Percentiles rank a stretch among this genome's conserved stretches.
phyloP scores from a whole-genome alignment of 2,888 invertebrate genomes.

The Drosophila sordidula region DNA sequence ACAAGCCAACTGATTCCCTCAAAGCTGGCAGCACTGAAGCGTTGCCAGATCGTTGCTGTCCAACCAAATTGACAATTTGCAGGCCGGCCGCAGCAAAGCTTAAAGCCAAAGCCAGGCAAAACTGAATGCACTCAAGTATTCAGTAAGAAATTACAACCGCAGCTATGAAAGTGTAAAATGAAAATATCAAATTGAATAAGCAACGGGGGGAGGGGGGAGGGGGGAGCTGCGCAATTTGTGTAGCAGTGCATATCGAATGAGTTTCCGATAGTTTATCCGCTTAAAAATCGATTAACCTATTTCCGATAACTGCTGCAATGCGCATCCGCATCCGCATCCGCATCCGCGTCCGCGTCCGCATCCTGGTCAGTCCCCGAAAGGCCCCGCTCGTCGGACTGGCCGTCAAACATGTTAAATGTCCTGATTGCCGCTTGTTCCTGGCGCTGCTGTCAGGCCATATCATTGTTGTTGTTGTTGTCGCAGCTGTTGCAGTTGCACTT shows the following conservation, averaged over 20 bases:
- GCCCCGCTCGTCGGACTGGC: constrained; percentile 42
- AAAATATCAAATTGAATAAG: constrained; percentile 60
- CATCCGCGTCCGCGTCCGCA: constrained; percentile 31
- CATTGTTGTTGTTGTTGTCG: constrained; percentile 18
- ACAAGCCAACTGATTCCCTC: constrained; percentile 6
- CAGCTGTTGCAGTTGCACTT: constrained; percentile 32
- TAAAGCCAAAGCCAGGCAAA: constrained; percentile 14
- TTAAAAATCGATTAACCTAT: constrained; percentile 84
- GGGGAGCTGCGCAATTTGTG: constrained; percentile 44
- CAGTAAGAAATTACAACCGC: constrained; percentile 52
- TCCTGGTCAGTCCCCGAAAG: not conserved
- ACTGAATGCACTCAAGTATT: constrained; percentile 29
- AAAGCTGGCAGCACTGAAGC: constrained; percentile 4
- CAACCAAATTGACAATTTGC: constrained; percentile 22
- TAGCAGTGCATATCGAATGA: constrained; percentile 81
- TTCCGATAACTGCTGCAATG: constrained; percentile 84
- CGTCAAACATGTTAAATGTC: constrained; percentile 72
- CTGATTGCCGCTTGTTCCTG: constrained; percentile 39
- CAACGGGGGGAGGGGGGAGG: constrained; percentile 18
- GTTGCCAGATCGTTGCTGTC: constrained; percentile 9
- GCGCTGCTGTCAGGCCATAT: constrained; percentile 23
- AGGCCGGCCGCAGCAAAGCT: constrained; percentile 20
- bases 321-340: constrained; percentile 66
- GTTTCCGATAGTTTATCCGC: constrained; percentile 82
- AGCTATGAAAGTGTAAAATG: constrained; percentile 45